These are phyloP conservation scores for Allacma fusca DNA, from an alignment of 2,888 invertebrate species.

Conservation along the genomic window DNA sequence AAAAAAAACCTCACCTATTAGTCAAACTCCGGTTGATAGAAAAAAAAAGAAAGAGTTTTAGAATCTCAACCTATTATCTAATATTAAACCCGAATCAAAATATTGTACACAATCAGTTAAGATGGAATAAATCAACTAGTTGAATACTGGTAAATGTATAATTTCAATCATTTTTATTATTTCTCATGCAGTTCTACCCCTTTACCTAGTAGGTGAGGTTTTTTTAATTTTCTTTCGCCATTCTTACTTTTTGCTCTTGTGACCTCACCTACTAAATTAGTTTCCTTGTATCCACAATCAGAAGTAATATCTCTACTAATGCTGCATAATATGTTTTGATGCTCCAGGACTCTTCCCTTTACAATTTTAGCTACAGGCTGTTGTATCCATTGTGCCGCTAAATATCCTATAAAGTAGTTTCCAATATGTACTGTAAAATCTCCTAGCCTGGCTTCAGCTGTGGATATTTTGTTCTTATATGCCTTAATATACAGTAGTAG, in stretches of 20 bases:
- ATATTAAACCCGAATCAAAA: constrained; percentile 27
- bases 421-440: too few species aligned
- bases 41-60: constrained; percentile 27
- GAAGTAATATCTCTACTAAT: too few species aligned
- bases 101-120: constrained; percentile 42
- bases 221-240: constrained; percentile 28
- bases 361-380: too few species aligned
- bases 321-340: too few species aligned
- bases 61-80: constrained; percentile 38
- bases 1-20: constrained; percentile 49
- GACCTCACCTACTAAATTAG: constrained; percentile 41
- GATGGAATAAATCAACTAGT: constrained; percentile 42
- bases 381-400: too few species aligned
- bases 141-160: constrained; percentile 25
- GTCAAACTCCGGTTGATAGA: constrained; percentile 37
- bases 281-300: background rate
- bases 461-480: too few species aligned
- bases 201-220: constrained; percentile 45
- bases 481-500: too few species aligned
- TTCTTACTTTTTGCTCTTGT: constrained; percentile 28
- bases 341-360: too few species aligned
- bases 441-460: too few species aligned
- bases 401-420: too few species aligned
- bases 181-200: background rate
- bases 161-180: constrained; percentile 16